These are phyloP conservation scores for Leptoclinus maculatus DNA, from an alignment of 2,797 vertebrate species.

Conservation along the genomic window DNA sequence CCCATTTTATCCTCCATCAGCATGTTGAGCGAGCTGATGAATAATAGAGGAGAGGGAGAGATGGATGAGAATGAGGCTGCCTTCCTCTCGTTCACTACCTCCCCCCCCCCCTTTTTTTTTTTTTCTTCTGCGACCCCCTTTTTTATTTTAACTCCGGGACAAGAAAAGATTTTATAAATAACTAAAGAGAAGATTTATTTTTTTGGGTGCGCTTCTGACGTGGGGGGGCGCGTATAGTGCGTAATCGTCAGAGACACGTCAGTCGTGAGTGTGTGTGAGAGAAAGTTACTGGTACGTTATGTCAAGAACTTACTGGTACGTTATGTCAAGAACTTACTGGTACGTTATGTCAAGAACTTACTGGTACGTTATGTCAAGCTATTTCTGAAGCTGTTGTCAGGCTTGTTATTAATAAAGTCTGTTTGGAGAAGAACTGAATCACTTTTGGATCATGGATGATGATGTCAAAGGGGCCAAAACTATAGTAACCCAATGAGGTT, in stretches of 20 bases:
- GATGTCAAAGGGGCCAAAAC: neutral
- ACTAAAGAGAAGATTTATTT: slow-evolving; percentile 58
- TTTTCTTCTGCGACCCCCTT: slow-evolving; percentile 23
- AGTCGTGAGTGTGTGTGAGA: slow-evolving; percentile 27
- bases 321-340: neutral
- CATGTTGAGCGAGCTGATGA: slow-evolving; percentile 70
- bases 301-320: neutral
- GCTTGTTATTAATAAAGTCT: neutral
- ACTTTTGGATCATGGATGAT: neutral
- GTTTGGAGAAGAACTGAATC: neutral
- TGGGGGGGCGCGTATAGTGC: neutral
- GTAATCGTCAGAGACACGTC: slow-evolving; percentile 60
- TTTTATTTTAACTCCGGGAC: slow-evolving; percentile 51
- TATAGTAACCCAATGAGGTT: neutral
- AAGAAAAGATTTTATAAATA: slow-evolving; percentile 76
- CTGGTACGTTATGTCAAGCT: neutral
- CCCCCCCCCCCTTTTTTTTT: neutral
- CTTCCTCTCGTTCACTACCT: slow-evolving; percentile 37
- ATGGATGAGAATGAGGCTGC: slow-evolving; percentile 75
- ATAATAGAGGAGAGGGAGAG: slow-evolving; percentile 78
- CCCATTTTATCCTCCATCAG: slow-evolving; percentile 79
- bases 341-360: neutral
- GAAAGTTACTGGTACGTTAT: slow-evolving; percentile 20
- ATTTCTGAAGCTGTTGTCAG: neutral
- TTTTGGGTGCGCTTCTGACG: slow-evolving; percentile 63